Conservation (phyloP, 2,797 vertebrate species). For the Chaenodraco wilsoni region DNA sequence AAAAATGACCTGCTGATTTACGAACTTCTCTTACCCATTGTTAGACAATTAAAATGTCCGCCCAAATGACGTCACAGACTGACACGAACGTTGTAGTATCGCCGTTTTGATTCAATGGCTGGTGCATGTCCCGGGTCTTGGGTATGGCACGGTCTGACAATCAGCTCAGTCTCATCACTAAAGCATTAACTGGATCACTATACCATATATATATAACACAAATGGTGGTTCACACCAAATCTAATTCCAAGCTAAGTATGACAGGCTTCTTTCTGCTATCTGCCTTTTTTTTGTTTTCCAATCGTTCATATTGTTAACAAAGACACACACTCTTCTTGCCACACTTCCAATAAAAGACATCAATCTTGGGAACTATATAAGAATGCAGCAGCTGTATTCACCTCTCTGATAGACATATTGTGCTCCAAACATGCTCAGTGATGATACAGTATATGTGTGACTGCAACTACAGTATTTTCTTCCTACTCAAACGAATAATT, state of each 20-base stretch:
- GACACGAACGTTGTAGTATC: no score
- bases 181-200: background rate
- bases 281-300: background rate
- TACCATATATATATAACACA: background rate
- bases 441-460: slow-evolving; percentile 12
- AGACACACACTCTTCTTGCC: background rate
- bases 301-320: background rate
- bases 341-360: background rate
- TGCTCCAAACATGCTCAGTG: background rate
- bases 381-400: background rate
- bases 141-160: no score
- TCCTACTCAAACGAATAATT: slow-evolving; percentile 25
- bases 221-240: background rate
- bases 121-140: no score
- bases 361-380: background rate
- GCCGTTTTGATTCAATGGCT: no score
- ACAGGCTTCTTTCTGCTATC: background rate
- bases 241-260: background rate
- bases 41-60: no score
- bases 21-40: no score
- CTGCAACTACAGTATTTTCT: background rate
- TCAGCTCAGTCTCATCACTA: background rate
- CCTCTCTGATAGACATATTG: background rate
- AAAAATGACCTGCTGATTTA: no score
- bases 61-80: no score